Evolutionary conservation across 1,140 invertebrate species (phyloP).

Genomic region (Charaxes varanes): DNA sequence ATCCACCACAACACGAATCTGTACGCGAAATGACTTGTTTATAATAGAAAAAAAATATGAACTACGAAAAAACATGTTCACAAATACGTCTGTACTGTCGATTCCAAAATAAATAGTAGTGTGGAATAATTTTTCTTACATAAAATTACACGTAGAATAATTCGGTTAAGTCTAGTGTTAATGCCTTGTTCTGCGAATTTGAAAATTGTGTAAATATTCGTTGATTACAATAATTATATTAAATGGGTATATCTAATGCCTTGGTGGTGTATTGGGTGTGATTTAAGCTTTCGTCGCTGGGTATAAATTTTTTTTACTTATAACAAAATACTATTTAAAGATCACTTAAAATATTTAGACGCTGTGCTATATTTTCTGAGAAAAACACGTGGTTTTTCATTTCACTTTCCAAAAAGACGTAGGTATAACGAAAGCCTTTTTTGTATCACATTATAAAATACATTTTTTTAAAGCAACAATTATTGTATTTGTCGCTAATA

Average conservation of each 20-base stretch:
- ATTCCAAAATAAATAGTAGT: slow-evolving; percentile 43
- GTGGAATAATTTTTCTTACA: too few relatives aligned
- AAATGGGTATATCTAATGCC: slow-evolving; percentile 55
- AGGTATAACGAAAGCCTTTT: too few relatives aligned
- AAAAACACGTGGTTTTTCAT: too few relatives aligned
- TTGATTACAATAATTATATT: slow-evolving; percentile 12
- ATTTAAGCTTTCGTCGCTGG: slow-evolving; percentile 56
- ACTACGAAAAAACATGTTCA: slow-evolving; percentile 10
- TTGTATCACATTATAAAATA: too few relatives aligned
- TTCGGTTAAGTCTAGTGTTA: slow-evolving; percentile 18
- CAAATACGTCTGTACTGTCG: slow-evolving; percentile 26
- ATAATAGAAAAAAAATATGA: slow-evolving; percentile 18
- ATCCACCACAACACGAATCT: slow-evolving; percentile 38
- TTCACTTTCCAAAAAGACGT: too few relatives aligned
- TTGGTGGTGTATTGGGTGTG: slow-evolving; percentile 59
- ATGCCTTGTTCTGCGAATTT: slow-evolving; percentile 25
- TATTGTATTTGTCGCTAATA: too few relatives aligned
- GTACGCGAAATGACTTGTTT: slow-evolving; percentile 20
- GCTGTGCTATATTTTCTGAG: neutral
- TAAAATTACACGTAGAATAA: slow-evolving; percentile 17
- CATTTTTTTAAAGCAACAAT: too few relatives aligned
- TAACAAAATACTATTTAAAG: neutral
- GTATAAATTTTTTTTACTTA: slow-evolving; percentile 30
- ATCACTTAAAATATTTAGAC: too few relatives aligned
- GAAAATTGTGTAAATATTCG: slow-evolving; percentile 10